Conservation (phyloP, 2,888 invertebrate species). For the Amblyjoppa proteus region DNA sequence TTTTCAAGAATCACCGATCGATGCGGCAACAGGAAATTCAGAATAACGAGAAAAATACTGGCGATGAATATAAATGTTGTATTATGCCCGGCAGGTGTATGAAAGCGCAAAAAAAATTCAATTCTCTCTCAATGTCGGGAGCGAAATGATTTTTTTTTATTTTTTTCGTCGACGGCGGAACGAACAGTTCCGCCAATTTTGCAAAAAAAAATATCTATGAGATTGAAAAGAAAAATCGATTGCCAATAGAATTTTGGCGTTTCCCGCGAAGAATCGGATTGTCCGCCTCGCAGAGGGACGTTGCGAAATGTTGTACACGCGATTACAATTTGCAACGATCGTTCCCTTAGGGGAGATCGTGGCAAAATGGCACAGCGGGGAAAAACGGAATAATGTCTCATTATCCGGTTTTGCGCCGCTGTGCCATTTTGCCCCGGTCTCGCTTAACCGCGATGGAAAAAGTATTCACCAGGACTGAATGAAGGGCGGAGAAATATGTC, state of each 20-base stretch:
- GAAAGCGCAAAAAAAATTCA: background rate
- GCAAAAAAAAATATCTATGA: background rate
- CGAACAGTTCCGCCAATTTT: background rate
- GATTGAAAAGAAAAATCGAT: background rate
- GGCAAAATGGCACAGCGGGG: no score
- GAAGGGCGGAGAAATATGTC: background rate
- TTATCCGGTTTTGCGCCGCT: no score
- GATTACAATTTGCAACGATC: background rate
- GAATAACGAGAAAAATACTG: background rate
- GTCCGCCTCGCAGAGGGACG: background rate
- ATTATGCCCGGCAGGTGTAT: background rate
- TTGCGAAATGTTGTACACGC: background rate
- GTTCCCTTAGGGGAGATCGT: background rate
- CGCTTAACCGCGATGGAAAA: background rate
- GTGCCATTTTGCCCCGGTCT: no score
- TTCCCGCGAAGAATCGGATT: background rate
- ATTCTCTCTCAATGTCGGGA: no score
- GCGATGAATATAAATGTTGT: conserved; percentile 20
- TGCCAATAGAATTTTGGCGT: background rate
- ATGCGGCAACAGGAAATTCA: conserved; percentile 3
- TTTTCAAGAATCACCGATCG: background rate
- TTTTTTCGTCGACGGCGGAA: background rate
- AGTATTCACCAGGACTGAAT: background rate
- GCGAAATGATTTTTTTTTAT: background rate
- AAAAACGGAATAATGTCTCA: no score